Evolutionary conservation across 2,888 invertebrate genomes (phyloP).

Genomic region (Helobdella robusta): DNA sequence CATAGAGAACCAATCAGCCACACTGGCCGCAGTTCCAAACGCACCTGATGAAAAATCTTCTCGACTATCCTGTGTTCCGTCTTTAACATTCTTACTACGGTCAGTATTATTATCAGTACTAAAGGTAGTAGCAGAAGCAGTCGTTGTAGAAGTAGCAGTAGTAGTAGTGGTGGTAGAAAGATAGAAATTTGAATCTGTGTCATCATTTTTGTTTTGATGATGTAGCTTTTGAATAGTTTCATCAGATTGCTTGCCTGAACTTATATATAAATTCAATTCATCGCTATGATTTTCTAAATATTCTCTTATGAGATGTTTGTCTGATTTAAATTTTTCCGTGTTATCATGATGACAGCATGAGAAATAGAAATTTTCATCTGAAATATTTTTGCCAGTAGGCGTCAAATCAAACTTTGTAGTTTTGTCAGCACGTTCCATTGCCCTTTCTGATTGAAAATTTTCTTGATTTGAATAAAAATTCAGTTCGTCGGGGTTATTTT

Average conservation of each 20-base stretch:
- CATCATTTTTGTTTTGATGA: neutral
- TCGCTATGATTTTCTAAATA: neutral
- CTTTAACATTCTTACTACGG: neutral
- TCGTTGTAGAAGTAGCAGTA: conserved; percentile 7
- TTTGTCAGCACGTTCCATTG: no score
- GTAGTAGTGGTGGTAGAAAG: conserved; percentile 4
- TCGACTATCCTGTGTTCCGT: no score
- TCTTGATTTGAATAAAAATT: no score
- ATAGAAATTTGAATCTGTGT: neutral
- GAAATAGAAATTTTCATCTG: no score
- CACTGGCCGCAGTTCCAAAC: no score
- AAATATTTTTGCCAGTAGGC: no score
- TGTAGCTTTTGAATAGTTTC: neutral
- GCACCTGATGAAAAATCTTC: no score
- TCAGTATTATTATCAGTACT: neutral
- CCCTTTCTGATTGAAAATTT: no score
- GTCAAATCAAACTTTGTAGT: no score
- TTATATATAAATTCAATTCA: neutral
- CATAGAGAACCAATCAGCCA: no score
- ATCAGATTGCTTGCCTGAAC: neutral
- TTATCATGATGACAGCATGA: neutral
- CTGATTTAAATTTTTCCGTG: neutral
- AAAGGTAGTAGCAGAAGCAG: neutral
- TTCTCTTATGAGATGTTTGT: neutral
- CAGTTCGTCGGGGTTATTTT: no score